Percentiles rank a stretch among this genome's conserved stretches.
These are phyloP conservation scores for Choloepus didactylus DNA, from an alignment of 2,797 vertebrate genomes.

Conservation along the genomic window DNA sequence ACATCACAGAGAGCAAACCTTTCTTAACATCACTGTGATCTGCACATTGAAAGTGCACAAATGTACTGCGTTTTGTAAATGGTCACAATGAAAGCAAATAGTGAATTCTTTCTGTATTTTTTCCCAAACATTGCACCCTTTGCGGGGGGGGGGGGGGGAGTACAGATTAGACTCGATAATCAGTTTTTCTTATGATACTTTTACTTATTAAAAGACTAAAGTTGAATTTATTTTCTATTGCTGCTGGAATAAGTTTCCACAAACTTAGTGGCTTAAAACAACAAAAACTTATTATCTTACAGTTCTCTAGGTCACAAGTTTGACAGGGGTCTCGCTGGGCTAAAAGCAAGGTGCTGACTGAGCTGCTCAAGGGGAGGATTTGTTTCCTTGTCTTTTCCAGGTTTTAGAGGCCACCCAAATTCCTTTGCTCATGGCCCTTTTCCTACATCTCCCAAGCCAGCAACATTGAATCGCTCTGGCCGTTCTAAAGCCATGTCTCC, in stretches of 20 bases:
- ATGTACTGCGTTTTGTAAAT: constrained; percentile 25
- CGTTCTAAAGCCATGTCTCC: not conserved
- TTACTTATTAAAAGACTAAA: constrained; percentile 40
- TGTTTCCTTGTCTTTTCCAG: not conserved
- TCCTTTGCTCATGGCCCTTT: not conserved
- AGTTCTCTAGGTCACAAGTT: not conserved
- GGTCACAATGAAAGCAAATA: constrained; percentile 45
- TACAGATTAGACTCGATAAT: not conserved
- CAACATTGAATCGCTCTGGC: not conserved
- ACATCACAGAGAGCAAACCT: constrained; percentile 69
- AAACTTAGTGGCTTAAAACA: constrained; percentile 29
- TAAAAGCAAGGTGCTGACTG: not conserved
- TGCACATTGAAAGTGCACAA: constrained; percentile 14
- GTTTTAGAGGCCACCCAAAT: no score
- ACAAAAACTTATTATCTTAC: not conserved
- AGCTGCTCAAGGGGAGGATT: not conserved
- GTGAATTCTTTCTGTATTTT: not conserved
- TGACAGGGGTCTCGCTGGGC: not conserved
- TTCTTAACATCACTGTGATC: constrained; percentile 47
- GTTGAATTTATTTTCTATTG: not conserved
- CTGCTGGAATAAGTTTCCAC: not conserved
- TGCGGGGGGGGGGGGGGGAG: not conserved
- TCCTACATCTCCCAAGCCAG: not conserved
- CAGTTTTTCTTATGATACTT: constrained; percentile 43
- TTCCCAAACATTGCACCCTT: not conserved